These are phyloP conservation scores for Argyrosomus japonicus DNA, from an alignment of 2,113 vertebrate genomes.

Conservation along the genomic window DNA sequence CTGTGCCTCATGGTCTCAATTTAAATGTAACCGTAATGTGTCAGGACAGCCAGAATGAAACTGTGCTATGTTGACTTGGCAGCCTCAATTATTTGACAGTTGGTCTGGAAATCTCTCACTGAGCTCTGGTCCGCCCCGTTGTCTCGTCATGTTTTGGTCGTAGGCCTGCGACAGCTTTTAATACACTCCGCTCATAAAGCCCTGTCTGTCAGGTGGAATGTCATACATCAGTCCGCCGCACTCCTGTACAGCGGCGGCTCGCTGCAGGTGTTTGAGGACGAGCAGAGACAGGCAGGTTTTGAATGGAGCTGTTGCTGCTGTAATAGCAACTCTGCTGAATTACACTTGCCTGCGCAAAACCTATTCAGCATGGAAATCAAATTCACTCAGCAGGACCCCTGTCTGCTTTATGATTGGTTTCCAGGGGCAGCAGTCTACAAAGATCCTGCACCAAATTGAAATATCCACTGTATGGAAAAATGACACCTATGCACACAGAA, in stretches of 20 bases:
- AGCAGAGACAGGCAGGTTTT: slow-evolving; percentile 8
- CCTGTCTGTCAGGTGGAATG: background rate
- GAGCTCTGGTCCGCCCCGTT: slow-evolving; percentile 11
- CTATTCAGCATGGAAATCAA: slow-evolving; percentile 59
- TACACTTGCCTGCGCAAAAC: slow-evolving; percentile 52
- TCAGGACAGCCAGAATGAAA: background rate
- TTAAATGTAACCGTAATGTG: background rate
- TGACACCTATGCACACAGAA: slow-evolving; percentile 35
- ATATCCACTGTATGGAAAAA: slow-evolving; percentile 28
- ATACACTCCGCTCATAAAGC: slow-evolving; percentile 5
- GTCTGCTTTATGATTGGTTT: slow-evolving; percentile 47
- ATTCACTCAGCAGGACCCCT: slow-evolving; percentile 53
- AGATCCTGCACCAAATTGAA: slow-evolving; percentile 55
- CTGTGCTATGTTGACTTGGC: background rate
- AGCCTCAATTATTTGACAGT: slow-evolving; percentile 33
- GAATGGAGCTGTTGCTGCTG: slow-evolving; percentile 30
- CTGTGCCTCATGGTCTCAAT: slow-evolving; percentile 13
- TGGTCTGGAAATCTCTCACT: slow-evolving; percentile 16
- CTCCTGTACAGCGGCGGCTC: background rate
- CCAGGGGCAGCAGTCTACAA: slow-evolving; percentile 46
- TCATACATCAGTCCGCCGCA: background rate
- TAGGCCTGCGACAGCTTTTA: background rate
- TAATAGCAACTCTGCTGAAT: slow-evolving; percentile 47
- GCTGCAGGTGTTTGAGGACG: slow-evolving; percentile 31
- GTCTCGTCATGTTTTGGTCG: slow-evolving; percentile 11